Base-by-base conservation (phyloP, 1,140 invertebrate species). In the Chymomyza costata region DNA sequence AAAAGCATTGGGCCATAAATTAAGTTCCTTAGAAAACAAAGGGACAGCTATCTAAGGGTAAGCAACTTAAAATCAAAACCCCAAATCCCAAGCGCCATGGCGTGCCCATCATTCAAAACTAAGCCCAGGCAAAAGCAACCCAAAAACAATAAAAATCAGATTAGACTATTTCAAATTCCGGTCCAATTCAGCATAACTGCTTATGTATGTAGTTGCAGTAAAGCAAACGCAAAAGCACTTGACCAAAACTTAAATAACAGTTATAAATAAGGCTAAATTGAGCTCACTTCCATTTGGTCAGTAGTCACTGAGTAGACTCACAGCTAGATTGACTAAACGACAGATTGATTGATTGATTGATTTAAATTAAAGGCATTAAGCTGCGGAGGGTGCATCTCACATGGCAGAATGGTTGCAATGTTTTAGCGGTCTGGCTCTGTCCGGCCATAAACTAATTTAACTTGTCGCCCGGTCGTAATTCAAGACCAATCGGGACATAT, bases 331-430 rank as follows among this genome's bases (percentile, higher is more conserved):
- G 39, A 3, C 31, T 34, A 34, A 34, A 34, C n/a, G 7, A 34
- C 31, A 34, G 31, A 50, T 43, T 62, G 71, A 78, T 69, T 76
- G 71, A 64, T 78, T 78, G 73, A 78, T 80, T 80, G 73, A 80
- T 80, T 80, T 81, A 80, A 80, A 80, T 80, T 80, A 80, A 80
- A 80, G 73, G 43, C 64, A 68, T 80, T 80, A 80, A 67, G 67
- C 58, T 46, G 14, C 14, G 19, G 14, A 37, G 57, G 71, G 65
- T 54, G 56, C 48, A 44, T 61, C 38, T 68, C 52, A 66, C 68
- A 68, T 80, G 67, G 70, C n/a, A n/a, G n/a, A n/a, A n/a, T n/a
- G n/a, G n/a, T n/a, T n/a, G n/a, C n/a, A n/a, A n/a, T n/a, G n/a
- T n/a, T n/a, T n/a, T n/a, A n/a, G 15, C 15, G 35, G 6, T 13